These are phyloP conservation scores for Crioceris asparagi DNA, from an alignment of 2,888 invertebrate species.

Conservation along the genomic window DNA sequence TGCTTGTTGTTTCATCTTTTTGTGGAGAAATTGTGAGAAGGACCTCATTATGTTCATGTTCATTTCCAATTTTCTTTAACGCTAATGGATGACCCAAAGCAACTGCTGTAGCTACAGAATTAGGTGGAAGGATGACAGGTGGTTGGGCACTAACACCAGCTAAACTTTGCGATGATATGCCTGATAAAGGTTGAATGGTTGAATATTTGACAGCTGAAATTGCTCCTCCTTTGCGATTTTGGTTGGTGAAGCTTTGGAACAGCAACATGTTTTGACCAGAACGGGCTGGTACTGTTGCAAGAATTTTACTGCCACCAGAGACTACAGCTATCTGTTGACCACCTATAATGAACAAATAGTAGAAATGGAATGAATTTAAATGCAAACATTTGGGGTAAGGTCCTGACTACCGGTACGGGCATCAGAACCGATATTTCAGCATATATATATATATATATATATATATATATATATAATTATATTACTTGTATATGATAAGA, in stretches of 20 bases:
- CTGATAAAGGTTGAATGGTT: slow-evolving; percentile 36
- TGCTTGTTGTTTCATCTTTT: too few relatives aligned
- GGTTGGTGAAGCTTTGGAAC: slow-evolving; percentile 56
- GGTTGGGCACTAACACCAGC: slow-evolving; percentile 37
- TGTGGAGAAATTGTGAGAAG: slow-evolving; percentile 34
- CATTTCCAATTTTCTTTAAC: slow-evolving; percentile 36
- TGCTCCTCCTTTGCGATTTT: slow-evolving; percentile 47
- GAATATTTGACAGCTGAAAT: slow-evolving; percentile 47
- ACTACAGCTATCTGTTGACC: slow-evolving; percentile 64
- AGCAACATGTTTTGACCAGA: slow-evolving; percentile 51
- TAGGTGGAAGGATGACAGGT: slow-evolving; percentile 36
- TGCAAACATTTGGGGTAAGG: background rate
- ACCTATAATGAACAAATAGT: too few relatives aligned
- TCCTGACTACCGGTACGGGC: too few relatives aligned
- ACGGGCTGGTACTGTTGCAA: slow-evolving; percentile 43
- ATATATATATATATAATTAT: background rate
- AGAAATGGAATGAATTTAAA: background rate
- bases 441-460: background rate
- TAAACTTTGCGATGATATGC: slow-evolving; percentile 36
- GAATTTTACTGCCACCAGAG: slow-evolving; percentile 53
- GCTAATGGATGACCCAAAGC: slow-evolving; percentile 35
- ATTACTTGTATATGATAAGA: slow-evolving; percentile 1
- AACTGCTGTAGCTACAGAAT: slow-evolving; percentile 33
- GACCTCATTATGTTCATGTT: slow-evolving; percentile 31
- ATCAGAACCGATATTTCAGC: too few relatives aligned